Evolutionary conservation across 2,888 invertebrate species (phyloP), one percentile per base, ranked within the genome.

Genomic region (Desoria tigrina): DNA sequence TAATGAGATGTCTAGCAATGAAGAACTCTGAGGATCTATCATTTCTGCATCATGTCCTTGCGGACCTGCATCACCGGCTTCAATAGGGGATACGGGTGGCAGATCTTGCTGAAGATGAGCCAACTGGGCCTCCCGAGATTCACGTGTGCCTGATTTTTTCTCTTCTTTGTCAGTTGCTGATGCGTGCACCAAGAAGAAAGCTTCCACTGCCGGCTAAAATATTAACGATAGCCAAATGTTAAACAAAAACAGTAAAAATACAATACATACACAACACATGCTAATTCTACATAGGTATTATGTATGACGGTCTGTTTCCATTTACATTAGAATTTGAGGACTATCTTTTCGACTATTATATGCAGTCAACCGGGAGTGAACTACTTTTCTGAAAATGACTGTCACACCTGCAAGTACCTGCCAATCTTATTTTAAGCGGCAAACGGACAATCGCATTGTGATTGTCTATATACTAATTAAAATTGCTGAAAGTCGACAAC

Each of bases 181-280:
- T 21, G 91, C 90, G 79, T 93, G 92, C 2, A 92, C 90, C 61
- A 93, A 82, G 83, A 94, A 94, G 82, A 94, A 94, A 14, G 92
- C 91, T 81, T 94, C 93, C 2, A 94, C 92, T 4, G 92, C 89
- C 27, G 92, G 90, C 81, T 87, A 77, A 14, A 56, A n/a, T 23
- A 78, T 77, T 65, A 68, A 56, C n/a, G n/a, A n/a, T n/a, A 62
- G 61, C 70, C 62, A 49, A 63, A 55, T 60, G 24, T n/a, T n/a
- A 42, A 51, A 53, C 32, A 21, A 63, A 2, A 58, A 49, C 49
- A 49, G 21, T 49, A 18, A 49, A 49, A 18, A 16, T 49, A n/a
- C n/a, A n/a, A n/a, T n/a, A n/a, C n/a, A n/a, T n/a, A n/a, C n/a
- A n/a, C n/a, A n/a, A n/a, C n/a, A n/a, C n/a, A 49, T n/a, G n/a